These are phyloP conservation scores for Drosophila basisetae DNA, from an alignment of 2,888 invertebrate species.

Conservation along the genomic window DNA sequence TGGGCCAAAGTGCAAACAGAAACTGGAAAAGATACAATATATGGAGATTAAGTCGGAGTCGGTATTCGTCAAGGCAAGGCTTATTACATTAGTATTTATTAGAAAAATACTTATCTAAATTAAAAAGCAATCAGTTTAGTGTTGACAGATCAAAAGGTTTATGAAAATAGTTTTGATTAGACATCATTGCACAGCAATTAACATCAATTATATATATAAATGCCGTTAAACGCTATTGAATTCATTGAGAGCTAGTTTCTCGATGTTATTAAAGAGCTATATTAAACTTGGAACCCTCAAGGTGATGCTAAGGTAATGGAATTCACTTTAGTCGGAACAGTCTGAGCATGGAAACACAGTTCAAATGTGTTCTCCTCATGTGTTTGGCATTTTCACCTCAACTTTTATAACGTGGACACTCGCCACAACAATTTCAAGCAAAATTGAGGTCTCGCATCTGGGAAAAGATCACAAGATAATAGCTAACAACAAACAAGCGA, in stretches of 20 bases:
- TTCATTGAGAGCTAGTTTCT: background rate
- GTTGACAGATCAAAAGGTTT: background rate
- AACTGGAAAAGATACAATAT: constrained; percentile 15
- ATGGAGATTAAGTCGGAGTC: constrained; percentile 4
- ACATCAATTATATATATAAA: background rate
- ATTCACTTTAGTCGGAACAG: background rate
- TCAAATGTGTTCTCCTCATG: constrained; percentile 22
- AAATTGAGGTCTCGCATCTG: constrained; percentile 2
- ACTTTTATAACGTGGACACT: background rate
- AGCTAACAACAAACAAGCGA: background rate
- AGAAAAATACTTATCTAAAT: background rate
- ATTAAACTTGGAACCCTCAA: background rate
- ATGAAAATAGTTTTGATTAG: background rate
- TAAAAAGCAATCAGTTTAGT: background rate
- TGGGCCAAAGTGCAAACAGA: constrained; percentile 56
- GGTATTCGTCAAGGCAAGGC: background rate
- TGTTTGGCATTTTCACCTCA: constrained; percentile 19
- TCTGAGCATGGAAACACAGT: background rate
- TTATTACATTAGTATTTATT: background rate
- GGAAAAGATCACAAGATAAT: constrained; percentile 17
- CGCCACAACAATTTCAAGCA: background rate
- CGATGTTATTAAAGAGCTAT: background rate
- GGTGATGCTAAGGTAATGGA: background rate
- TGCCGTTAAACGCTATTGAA: background rate
- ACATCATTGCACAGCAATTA: background rate